Evolutionary conservation across 2,888 invertebrate species (phyloP).

Genomic region (Epiblema foenella): DNA sequence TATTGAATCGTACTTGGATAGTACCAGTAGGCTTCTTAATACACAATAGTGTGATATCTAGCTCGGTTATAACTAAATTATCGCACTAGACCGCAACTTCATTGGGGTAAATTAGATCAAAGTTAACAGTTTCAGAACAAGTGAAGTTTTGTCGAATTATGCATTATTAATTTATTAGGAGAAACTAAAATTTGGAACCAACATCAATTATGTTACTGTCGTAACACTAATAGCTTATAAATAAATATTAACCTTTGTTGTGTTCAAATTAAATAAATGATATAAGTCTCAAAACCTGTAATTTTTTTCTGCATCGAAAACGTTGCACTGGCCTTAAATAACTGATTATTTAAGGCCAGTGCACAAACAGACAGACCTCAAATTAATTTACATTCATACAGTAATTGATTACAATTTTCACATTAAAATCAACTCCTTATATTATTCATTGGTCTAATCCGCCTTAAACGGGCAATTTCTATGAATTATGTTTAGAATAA

Average conservation of each 20-base stretch:
- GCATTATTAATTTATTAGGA: neutral
- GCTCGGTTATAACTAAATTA: neutral
- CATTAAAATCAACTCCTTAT: no score
- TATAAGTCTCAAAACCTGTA: no score
- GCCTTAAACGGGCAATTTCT: no score
- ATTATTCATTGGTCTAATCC: no score
- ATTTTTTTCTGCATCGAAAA: no score
- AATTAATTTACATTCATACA: no score
- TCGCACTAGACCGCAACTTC: conserved; percentile 1
- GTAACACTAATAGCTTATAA: neutral
- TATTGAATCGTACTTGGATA: no score
- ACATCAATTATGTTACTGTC: neutral
- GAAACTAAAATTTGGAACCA: neutral
- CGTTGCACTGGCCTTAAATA: no score
- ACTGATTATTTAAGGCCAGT: no score
- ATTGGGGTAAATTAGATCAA: neutral
- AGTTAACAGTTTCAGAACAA: conserved; percentile 4
- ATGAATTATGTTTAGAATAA: no score
- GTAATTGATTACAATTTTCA: no score
- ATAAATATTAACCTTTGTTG: neutral
- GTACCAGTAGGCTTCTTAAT: neutral
- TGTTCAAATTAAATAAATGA: neutral
- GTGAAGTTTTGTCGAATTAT: neutral
- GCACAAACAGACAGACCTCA: no score
- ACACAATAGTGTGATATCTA: neutral